Percentiles rank a stretch among this genome's conserved stretches.
Evolutionary conservation across 2,113 vertebrate species (phyloP).

Genomic region (Calidris pugnax): DNA sequence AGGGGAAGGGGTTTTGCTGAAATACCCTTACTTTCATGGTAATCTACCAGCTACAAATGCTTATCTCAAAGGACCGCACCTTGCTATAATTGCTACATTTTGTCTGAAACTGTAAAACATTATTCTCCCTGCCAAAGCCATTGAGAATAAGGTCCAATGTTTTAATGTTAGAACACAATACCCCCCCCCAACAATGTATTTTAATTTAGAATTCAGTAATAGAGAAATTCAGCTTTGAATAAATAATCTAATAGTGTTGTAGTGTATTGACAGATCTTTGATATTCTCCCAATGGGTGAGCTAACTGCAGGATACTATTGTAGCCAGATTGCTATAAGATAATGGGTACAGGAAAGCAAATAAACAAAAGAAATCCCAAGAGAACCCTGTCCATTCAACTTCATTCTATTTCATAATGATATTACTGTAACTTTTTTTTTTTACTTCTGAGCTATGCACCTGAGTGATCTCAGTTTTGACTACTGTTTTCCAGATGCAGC

Average conservation of each 20-base stretch:
- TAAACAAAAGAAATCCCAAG: background rate
- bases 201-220: constrained; percentile 23
- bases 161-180: background rate
- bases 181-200: background rate
- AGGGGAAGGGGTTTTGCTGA: background rate
- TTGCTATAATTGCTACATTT: constrained; percentile 41
- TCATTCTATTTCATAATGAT: background rate
- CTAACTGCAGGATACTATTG: background rate
- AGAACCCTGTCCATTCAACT: background rate
- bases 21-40: constrained; percentile 50
- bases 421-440: background rate
- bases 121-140: background rate
- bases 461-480: background rate
- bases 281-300: background rate
- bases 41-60: constrained; percentile 22
- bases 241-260: constrained; percentile 9
- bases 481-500: background rate
- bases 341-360: constrained; percentile 2
- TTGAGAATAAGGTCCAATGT: background rate
- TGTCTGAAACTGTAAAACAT: constrained; percentile 8
- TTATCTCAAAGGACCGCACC: constrained; percentile 47
- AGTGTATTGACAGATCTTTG: background rate
- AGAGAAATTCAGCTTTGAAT: constrained; percentile 21
- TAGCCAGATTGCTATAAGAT: background rate
- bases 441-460: background rate